Percentiles rank a stretch among this genome's conserved stretches.
Conservation (phyloP, 1,140 invertebrate genomes). For the Heliconius eleuchia region DNA sequence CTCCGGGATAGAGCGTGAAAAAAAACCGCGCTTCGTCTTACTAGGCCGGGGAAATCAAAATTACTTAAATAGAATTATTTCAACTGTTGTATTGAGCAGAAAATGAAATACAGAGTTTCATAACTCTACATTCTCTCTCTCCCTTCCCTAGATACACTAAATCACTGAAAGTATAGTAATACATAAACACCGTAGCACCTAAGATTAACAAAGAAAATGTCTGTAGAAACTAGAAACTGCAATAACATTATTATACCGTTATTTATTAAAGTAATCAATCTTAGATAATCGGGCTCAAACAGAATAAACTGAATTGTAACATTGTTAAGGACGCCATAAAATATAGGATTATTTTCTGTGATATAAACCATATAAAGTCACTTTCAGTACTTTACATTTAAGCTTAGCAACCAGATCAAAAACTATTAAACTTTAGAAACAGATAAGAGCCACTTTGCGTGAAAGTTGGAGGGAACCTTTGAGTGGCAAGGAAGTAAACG, state of each 20-base stretch:
- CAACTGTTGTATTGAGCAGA: too few species aligned
- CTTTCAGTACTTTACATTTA: conserved; percentile 6
- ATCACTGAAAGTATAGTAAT: too few species aligned
- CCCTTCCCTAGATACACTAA: background rate
- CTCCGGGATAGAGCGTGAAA: too few species aligned
- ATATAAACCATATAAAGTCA: background rate
- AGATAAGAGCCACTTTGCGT: conserved; percentile 28
- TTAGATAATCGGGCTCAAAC: background rate
- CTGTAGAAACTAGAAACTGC: background rate
- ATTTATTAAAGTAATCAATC: conserved; percentile 9
- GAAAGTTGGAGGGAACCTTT: conserved; percentile 33
- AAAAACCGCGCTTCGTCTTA: background rate
- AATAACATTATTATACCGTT: background rate
- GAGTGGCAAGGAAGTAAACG: conserved; percentile 39
- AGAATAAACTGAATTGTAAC: background rate
- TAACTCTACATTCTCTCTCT: too few species aligned
- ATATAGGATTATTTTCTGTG: conserved; percentile 2
- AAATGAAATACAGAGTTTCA: too few species aligned
- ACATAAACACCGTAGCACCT: background rate
- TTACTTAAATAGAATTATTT: too few species aligned
- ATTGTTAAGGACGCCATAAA: background rate
- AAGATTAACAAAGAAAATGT: background rate
- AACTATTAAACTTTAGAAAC: conserved; percentile 29
- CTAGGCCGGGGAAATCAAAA: too few species aligned
- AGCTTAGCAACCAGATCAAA: conserved; percentile 30